phyloP scores from a whole-genome alignment of 2,797 vertebrate species.

The Octomys mimax region DNA sequence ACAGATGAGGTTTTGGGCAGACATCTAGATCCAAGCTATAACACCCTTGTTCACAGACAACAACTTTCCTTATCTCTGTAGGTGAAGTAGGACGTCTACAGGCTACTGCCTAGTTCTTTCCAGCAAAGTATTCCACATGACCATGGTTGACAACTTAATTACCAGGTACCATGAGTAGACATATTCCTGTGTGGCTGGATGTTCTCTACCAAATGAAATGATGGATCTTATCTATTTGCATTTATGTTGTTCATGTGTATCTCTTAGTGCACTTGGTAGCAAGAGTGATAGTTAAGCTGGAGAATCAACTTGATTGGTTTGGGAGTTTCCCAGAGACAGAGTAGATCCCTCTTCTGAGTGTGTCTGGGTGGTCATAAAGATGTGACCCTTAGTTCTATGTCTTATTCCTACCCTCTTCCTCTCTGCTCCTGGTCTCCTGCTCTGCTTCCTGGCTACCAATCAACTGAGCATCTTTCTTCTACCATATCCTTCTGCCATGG shows the following conservation, averaged over 20 bases:
- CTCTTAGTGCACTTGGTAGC: rapidly evolving
- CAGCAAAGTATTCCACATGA: too few relatives aligned
- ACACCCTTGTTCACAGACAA: background rate
- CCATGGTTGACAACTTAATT: background rate
- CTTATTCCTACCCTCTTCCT: background rate
- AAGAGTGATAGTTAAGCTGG: background rate
- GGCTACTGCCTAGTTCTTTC: too few relatives aligned
- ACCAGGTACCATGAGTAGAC: background rate
- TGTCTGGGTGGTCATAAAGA: background rate
- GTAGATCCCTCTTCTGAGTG: background rate
- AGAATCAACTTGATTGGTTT: background rate
- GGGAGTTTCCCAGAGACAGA: background rate
- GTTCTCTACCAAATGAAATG: background rate
- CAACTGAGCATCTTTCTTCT: background rate
- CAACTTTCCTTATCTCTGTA: background rate
- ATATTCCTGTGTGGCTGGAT: background rate
- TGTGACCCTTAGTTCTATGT: background rate
- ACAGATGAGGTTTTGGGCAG: background rate
- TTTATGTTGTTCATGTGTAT: rapidly evolving
- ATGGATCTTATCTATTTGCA: background rate
- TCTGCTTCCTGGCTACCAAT: background rate
- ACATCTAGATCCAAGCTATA: background rate
- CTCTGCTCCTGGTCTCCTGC: background rate
- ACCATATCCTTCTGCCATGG: background rate
- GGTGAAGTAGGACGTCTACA: too few relatives aligned